phyloP scores from a whole-genome alignment of 2,113 vertebrate genomes.

The Thamnophis sirtalis region DNA sequence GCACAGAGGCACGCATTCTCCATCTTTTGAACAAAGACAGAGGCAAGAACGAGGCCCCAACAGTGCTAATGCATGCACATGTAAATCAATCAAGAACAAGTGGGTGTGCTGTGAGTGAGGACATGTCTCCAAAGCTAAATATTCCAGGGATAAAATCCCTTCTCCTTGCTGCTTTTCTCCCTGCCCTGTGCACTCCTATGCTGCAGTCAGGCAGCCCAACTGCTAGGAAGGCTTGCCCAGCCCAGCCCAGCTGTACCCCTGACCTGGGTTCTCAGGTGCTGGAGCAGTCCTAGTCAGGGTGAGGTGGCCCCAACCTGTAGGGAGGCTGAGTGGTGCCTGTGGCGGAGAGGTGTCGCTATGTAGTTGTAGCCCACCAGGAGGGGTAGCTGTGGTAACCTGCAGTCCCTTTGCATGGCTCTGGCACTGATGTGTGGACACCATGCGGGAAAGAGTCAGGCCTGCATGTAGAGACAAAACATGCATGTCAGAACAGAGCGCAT shows the following conservation, averaged over 20 bases:
- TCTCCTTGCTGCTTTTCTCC: background rate
- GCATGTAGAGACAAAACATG: constrained; percentile 64
- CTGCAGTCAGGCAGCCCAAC: background rate
- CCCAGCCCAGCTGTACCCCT: constrained; percentile 44
- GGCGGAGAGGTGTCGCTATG: constrained; percentile 72
- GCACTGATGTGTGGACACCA: constrained; percentile 68
- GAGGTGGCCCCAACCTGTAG: constrained; percentile 44
- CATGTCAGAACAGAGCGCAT: constrained; percentile 27
- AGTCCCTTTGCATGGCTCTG: constrained; percentile 69
- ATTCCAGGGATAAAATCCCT: background rate
- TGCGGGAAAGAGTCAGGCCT: constrained; percentile 78
- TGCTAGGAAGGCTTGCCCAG: background rate
- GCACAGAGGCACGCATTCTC: background rate
- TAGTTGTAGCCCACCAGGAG: constrained; percentile 53
- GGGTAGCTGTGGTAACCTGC: constrained; percentile 30
- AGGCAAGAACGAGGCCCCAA: background rate
- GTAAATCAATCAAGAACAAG: background rate
- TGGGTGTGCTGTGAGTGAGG: no score
- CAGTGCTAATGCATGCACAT: background rate
- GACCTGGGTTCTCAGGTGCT: constrained; percentile 59
- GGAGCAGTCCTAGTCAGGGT: constrained; percentile 50
- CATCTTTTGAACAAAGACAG: background rate
- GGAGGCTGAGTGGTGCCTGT: constrained; percentile 37
- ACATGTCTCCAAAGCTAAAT: background rate
- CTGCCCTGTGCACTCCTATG: background rate